Base-by-base conservation (phyloP, 1,140 invertebrate species). In the Pogonus chalceus region DNA sequence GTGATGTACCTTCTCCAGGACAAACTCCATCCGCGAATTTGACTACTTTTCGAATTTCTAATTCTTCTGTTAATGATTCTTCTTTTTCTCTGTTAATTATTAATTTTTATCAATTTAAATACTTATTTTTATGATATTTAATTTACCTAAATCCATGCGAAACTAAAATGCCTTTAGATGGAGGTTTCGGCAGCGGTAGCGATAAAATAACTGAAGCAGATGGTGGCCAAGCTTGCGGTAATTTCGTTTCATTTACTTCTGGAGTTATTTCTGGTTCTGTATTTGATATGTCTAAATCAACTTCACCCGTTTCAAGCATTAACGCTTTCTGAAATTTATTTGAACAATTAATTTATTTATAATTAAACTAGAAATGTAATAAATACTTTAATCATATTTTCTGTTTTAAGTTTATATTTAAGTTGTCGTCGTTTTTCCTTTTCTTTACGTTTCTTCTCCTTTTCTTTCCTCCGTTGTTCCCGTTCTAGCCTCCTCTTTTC, bases 1-100 rank as follows among this genome's bases (percentile, higher is more conserved):
- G 76, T 56, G 79, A 81, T 1, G 80, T 82, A 0, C 81, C 81
- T 58, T 81, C 78, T 0, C 81, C 81, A n/a, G 81, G 81, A 53
- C 72, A 69, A 18, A 83, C 68, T 20, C 79, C 81, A 66, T 83
- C 80, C 2, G 80, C 79, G 61, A 83, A 83, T 60, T 79, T 76
- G 0, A 83, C 81, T 9, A 63, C 69, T 58, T 82, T 67, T 56
- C 23, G 49, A 60, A 18, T n/a, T 47, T 31, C n/a, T 10, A 51
- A 20, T 4, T 49, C 48, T 37, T 54, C 23, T 18, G 31, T 10
- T 24, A 43, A 48, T 54, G 23, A 31, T 9, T 20, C 14, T 4
- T 49, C 24, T 14, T 54, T 26, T 23, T 54, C 52, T 20, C 48
- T 20, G 1, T 56, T 55, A 18, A 49, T 22, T 16, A 21, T 51